Conservation (phyloP, 2,113 vertebrate genomes). For the Eudyptes chrysolophus region DNA sequence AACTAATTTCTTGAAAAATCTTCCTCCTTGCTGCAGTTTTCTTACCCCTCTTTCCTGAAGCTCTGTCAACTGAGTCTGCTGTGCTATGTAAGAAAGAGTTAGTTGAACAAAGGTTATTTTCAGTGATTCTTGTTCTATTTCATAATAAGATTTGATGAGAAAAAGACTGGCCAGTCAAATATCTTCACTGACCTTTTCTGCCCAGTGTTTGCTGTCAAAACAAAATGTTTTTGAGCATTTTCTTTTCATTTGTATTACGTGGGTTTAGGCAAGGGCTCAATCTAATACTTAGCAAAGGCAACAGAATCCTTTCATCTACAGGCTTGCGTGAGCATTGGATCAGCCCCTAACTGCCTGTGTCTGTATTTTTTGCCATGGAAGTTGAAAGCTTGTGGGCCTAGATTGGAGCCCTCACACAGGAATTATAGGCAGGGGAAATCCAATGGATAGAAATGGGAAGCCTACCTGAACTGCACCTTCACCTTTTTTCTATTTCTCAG, state of each 20-base stretch:
- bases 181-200: background rate
- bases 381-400: background rate
- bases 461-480: background rate
- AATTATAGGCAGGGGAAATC: background rate
- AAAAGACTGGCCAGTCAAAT: background rate
- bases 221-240: background rate
- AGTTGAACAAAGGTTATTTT: background rate
- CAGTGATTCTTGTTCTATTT: background rate
- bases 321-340: background rate
- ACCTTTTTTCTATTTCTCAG: background rate
- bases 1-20: constrained; percentile 3
- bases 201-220: background rate
- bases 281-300: background rate
- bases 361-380: background rate
- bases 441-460: background rate
- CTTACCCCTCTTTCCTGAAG: background rate
- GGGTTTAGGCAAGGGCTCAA: background rate
- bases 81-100: background rate
- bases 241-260: background rate
- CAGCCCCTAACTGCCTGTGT: background rate
- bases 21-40: background rate
- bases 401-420: background rate
- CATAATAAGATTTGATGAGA: background rate
- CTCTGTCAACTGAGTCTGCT: background rate
- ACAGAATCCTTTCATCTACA: background rate